A percentile compares a stretch with the other conserved stretches of the same genome.
These are phyloP conservation scores for Maniola jurtina DNA, from an alignment of 1,140 invertebrate genomes.

Conservation along the genomic window DNA sequence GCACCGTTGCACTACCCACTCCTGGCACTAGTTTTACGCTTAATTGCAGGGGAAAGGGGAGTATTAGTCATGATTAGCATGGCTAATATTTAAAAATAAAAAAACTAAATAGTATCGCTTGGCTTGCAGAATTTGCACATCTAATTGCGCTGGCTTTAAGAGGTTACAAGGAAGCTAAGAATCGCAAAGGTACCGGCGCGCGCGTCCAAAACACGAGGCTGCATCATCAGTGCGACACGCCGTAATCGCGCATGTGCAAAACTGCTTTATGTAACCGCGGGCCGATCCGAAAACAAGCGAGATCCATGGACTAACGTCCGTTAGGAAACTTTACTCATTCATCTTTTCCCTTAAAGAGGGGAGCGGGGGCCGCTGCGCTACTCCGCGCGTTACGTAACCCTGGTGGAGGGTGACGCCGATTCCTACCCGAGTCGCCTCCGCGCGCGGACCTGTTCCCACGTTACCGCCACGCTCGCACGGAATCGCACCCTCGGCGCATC, in stretches of 20 bases:
- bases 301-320: conserved; percentile 69
- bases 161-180: background rate
- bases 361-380: conserved; percentile 64
- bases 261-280: conserved; percentile 63
- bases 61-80: too few relatives aligned
- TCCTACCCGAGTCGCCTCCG: conserved; percentile 55
- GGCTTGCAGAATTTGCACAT: too few relatives aligned
- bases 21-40: too few relatives aligned
- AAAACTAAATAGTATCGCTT: too few relatives aligned
- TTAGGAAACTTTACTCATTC: conserved; percentile 75
- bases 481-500: conserved; percentile 32
- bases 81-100: too few relatives aligned
- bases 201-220: background rate
- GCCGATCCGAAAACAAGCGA: conserved; percentile 54
- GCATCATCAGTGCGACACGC: conserved; percentile 29
- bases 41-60: too few relatives aligned
- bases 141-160: background rate
- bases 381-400: conserved; percentile 61
- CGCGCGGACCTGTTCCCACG: conserved; percentile 45
- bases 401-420: conserved; percentile 56
- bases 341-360: conserved; percentile 74
- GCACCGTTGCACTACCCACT: too few relatives aligned
- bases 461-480: conserved; percentile 21
- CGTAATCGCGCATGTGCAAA: conserved; percentile 48
- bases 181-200: background rate